Evolutionary conservation across 1,140 invertebrate genomes (phyloP).

Genomic region (Parapsyche elsis): DNA sequence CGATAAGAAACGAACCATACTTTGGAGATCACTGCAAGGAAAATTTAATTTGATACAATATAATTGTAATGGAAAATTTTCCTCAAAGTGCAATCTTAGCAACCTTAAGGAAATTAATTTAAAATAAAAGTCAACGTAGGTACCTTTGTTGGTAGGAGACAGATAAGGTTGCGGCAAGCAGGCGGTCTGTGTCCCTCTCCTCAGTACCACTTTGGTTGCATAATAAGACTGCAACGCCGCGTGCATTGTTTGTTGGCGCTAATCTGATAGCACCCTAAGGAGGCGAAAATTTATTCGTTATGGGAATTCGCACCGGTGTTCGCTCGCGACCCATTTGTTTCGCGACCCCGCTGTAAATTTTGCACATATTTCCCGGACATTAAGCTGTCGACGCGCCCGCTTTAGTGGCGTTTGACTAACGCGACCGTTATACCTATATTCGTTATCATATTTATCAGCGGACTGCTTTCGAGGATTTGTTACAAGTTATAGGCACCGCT

Average conservation of each 20-base stretch:
- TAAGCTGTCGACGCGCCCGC: constrained; percentile 19
- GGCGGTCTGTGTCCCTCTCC: not conserved
- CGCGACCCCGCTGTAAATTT: constrained; percentile 18
- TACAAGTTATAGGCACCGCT: no score
- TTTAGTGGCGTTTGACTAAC: constrained; percentile 12
- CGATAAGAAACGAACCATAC: no score
- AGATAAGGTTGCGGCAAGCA: constrained; percentile 10
- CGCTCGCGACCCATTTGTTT: constrained; percentile 33
- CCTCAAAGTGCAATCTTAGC: no score
- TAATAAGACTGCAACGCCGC: constrained; percentile 25
- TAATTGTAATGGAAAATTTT: no score
- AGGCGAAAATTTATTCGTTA: constrained; percentile 41
- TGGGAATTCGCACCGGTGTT: constrained; percentile 37
- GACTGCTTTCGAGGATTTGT: no score
- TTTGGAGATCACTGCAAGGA: no score
- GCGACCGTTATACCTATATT: no score
- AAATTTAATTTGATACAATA: no score
- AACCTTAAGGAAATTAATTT: no score
- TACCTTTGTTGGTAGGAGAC: not conserved
- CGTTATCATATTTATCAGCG: no score
- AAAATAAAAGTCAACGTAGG: no score
- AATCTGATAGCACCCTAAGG: constrained; percentile 35
- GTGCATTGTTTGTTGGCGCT: constrained; percentile 32
- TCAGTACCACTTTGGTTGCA: not conserved
- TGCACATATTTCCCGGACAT: constrained; percentile 30